These are phyloP conservation scores for Stenodema calcarata DNA, from an alignment of 2,888 invertebrate species.

Conservation along the genomic window DNA sequence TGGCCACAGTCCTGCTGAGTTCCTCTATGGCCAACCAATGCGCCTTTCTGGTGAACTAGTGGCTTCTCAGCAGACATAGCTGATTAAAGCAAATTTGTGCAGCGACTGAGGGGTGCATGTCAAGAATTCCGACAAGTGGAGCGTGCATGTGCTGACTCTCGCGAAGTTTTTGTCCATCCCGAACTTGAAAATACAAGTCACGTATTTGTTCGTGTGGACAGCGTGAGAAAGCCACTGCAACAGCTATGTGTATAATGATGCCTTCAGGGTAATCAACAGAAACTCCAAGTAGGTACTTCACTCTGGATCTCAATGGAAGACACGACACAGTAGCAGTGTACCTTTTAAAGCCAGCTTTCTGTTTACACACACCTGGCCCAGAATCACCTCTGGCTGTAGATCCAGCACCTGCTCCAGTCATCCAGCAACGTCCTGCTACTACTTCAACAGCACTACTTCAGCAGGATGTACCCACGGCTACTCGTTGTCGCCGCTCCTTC, in stretches of 20 bases:
- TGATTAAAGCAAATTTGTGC: neutral
- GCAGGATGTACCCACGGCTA: too few species aligned
- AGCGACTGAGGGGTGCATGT: neutral
- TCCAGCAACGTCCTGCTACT: too few species aligned
- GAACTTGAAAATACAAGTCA: neutral
- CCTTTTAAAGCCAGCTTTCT: neutral
- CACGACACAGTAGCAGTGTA: neutral
- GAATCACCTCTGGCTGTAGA: neutral
- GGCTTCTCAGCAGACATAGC: neutral
- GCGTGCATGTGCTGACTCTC: neutral
- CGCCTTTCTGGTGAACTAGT: neutral
- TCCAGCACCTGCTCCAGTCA: neutral
- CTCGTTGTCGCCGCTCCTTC: too few species aligned
- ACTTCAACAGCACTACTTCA: too few species aligned
- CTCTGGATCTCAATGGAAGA: neutral
- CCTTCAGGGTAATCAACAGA: conserved; percentile 8
- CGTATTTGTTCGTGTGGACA: conserved; percentile 44
- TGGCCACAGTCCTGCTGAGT: neutral
- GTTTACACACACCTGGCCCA: neutral
- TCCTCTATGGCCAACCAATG: neutral
- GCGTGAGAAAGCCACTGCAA: conserved; percentile 27
- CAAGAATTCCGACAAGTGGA: neutral
- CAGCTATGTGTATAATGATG: conserved; percentile 42
- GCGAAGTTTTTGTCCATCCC: neutral
- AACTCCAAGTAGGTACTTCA: conserved; percentile 21